Base-by-base conservation (phyloP, 2,888 invertebrate species). In the Nasonovia ribisnigri region DNA sequence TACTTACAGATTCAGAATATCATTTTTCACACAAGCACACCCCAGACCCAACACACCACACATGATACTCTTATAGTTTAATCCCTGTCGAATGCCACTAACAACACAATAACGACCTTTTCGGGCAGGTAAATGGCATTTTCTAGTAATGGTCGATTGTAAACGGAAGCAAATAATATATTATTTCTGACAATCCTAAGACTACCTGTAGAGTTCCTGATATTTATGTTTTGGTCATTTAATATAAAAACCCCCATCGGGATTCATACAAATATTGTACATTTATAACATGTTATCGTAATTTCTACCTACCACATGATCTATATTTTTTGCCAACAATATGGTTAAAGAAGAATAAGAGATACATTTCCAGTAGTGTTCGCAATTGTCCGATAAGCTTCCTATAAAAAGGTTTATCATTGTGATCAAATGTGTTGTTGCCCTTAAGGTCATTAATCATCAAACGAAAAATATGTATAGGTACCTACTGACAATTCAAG, bases 211-310 rank as follows among this genome's bases (percentile, higher is more conserved):
- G 77, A 36, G 77, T 77, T 77, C 36, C 20, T 20, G 8, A 36
- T 36, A 77, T 77, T 77, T 36, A 77, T 77, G 77, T 77, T 77
- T 67, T 1, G 77, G 77, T 36, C 20, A 36, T 36, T 36, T 77
- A 36, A 20, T 42, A 77, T 36, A 77, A 77, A 67, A 36, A 36
- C 36, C 8, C 36, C 77, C 77, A 36, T 77, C 3, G 36, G 36
- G 77, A 36, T 36, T 77, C 77, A 77, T 20, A 77, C 77, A 77
- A 77, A 77, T 77, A 77, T 77, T 77, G 77, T 77, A 77, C 77
- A 77, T 77, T 77, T 42, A 77, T 36, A 77, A 77, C 77, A 77
- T 77, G 77, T 77, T 77, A 36, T 77, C 20, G 36, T 77, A 77
- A 77, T 77, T 77, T 20, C 77, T 77, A 77, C 77, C 77, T 77